These are phyloP conservation scores for Dicycla oo DNA, from an alignment of 2,888 invertebrate genomes.

Conservation along the genomic window DNA sequence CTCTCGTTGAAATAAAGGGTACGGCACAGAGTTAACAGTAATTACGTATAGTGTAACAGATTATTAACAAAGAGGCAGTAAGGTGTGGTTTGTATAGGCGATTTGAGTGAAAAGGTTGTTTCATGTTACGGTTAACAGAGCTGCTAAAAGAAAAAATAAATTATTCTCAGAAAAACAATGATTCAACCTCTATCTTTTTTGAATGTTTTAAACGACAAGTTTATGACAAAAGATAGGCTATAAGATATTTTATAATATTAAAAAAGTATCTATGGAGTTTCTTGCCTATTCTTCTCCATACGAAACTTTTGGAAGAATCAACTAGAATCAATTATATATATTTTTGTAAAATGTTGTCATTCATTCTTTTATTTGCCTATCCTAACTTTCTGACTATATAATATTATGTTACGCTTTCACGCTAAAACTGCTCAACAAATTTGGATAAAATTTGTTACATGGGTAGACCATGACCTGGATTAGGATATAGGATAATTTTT, in stretches of 20 bases:
- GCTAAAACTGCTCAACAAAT: too few relatives aligned
- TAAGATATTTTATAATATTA: neutral
- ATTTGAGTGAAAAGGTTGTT: conserved; percentile 38
- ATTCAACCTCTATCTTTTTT: neutral
- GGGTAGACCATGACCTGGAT: too few relatives aligned
- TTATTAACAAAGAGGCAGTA: conserved; percentile 54
- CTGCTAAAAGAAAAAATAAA: neutral
- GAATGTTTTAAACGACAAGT: neutral
- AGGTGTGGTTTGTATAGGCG: conserved; percentile 35
- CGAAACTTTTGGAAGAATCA: neutral
- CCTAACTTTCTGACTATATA: too few relatives aligned
- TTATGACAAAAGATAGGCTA: neutral
- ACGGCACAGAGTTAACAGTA: conserved; percentile 47
- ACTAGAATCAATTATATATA: neutral
- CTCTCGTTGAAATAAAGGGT: conserved; percentile 63
- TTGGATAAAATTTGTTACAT: too few relatives aligned
- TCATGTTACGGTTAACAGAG: neutral
- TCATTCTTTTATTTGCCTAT: neutral
- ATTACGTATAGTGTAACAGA: conserved; percentile 60
- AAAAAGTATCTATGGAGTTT: neutral
- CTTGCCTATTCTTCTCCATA: neutral
- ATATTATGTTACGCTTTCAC: too few relatives aligned
- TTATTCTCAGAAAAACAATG: neutral
- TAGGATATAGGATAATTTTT: too few relatives aligned
- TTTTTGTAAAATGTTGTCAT: neutral